Percentiles rank a stretch among this genome's conserved stretches.
These are phyloP conservation scores for Gnathonemus longibarbis DNA, from an alignment of 2,113 vertebrate genomes.

Conservation along the genomic window DNA sequence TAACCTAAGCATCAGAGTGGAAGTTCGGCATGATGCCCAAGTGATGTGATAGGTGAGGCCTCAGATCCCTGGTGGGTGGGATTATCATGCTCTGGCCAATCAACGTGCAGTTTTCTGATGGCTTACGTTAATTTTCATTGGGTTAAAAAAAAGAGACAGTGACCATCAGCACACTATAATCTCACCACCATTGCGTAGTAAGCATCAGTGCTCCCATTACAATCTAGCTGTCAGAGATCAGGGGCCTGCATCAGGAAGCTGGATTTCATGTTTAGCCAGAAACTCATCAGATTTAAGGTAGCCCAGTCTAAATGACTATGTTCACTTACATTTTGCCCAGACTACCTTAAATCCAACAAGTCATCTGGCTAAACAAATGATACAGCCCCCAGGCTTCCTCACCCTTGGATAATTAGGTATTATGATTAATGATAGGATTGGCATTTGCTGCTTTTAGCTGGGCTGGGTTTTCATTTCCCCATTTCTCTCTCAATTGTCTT, in stretches of 20 bases:
- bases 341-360: neutral
- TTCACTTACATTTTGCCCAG: neutral
- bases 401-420: neutral
- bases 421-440: neutral
- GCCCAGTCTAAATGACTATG: neutral
- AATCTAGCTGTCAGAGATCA: neutral
- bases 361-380: neutral
- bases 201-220: neutral
- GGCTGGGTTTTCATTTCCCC: neutral
- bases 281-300: neutral
- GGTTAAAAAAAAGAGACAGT: neutral
- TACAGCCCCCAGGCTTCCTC: neutral
- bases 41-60: neutral
- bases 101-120: neutral
- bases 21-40: no score
- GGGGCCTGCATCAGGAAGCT: neutral
- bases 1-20: neutral
- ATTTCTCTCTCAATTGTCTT: neutral
- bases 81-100: neutral
- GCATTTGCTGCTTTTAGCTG: neutral
- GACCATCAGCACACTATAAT: neutral
- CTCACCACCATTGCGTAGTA: neutral
- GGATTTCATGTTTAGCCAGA: neutral
- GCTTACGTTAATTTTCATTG: neutral
- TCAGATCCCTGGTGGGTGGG: neutral